These are phyloP conservation scores for Lethrus apterus DNA, from an alignment of 1,140 invertebrate species.

Conservation along the genomic window DNA sequence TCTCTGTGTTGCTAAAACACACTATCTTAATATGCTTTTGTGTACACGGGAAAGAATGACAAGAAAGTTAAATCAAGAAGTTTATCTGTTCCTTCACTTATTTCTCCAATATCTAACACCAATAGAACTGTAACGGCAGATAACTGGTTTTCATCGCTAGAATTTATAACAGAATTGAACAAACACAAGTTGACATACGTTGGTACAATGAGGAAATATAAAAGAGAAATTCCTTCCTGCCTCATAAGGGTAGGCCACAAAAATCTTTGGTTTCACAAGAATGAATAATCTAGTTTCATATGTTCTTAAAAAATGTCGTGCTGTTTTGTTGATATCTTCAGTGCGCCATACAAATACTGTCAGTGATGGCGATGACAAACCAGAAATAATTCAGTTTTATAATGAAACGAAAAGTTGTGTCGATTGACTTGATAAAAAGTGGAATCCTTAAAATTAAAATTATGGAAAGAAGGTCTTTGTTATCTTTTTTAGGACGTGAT, in stretches of 20 bases:
- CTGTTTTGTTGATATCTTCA: slow-evolving; percentile 33
- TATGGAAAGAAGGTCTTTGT: too few species aligned
- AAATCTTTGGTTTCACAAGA: slow-evolving; percentile 26
- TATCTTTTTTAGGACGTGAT: too few species aligned
- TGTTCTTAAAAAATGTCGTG: slow-evolving; percentile 32
- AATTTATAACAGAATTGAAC: slow-evolving; percentile 32
- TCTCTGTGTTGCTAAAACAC: slow-evolving; percentile 31
- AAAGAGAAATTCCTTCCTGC: slow-evolving; percentile 13
- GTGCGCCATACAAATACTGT: too few species aligned
- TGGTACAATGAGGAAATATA: slow-evolving; percentile 9
- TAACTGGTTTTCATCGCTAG: slow-evolving; percentile 39
- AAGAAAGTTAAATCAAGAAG: too few species aligned
- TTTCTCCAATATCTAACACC: slow-evolving; percentile 27
- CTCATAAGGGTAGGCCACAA: neutral
- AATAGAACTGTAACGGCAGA: slow-evolving; percentile 35
- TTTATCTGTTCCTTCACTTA: slow-evolving; percentile 30
- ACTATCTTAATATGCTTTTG: slow-evolving; percentile 33
- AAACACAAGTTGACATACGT: slow-evolving; percentile 25
- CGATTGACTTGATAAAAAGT: too few species aligned
- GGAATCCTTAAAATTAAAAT: too few species aligned
- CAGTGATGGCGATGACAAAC: too few species aligned
- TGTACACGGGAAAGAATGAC: slow-evolving; percentile 36
- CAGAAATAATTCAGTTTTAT: too few species aligned
- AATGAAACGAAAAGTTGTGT: too few species aligned
- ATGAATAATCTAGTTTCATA: slow-evolving; percentile 28